Conservation (phyloP, 64 coral and sea anemone genomes). For the Dendronephthya gigantea region DNA sequence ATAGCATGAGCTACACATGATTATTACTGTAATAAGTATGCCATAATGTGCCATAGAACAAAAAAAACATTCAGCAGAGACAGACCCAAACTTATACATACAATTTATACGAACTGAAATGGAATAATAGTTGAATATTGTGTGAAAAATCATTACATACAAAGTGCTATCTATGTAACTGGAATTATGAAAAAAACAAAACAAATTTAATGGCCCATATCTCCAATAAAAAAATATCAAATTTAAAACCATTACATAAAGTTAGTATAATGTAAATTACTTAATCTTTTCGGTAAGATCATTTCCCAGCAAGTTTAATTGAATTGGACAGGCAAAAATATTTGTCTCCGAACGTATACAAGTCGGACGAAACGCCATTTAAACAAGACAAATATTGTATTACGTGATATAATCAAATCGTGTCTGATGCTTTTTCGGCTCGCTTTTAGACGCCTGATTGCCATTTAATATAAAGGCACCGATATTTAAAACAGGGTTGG, state of each 20-base stretch:
- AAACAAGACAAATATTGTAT: slow-evolving; percentile 21
- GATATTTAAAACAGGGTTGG: neutral
- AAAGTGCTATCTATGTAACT: too few relatives aligned
- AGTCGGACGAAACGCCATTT: neutral
- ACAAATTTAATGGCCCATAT: too few relatives aligned
- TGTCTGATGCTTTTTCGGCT: neutral
- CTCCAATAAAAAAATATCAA: too few relatives aligned
- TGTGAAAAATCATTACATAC: too few relatives aligned
- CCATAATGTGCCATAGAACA: too few relatives aligned
- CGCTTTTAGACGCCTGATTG: neutral
- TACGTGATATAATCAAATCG: neutral
- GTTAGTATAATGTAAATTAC: neutral
- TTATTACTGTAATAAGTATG: too few relatives aligned
- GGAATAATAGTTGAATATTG: too few relatives aligned
- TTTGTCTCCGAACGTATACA: neutral
- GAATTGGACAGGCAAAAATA: neutral
- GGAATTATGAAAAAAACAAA: too few relatives aligned
- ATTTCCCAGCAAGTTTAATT: neutral
- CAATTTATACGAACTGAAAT: too few relatives aligned
- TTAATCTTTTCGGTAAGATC: neutral
- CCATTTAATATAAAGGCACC: neutral
- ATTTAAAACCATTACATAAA: neutral
- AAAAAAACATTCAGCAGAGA: neutral
- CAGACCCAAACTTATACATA: neutral
- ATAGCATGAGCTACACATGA: too few relatives aligned